Evolutionary conservation across 2,888 invertebrate genomes (phyloP).

Genomic region (Anthrax anthrax): DNA sequence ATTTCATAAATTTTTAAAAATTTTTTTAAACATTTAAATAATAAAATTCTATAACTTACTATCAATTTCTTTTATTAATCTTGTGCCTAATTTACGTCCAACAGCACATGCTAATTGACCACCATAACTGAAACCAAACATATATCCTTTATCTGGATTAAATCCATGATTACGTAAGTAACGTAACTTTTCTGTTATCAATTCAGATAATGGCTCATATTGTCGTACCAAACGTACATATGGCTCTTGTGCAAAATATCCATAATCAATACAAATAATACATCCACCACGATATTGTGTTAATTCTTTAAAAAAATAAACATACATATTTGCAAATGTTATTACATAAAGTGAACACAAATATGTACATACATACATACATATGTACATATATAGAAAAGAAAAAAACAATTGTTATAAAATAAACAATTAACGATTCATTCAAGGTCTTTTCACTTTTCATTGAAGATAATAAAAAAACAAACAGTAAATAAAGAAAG

Average conservation of each 20-base stretch:
- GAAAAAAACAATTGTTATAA: too few species aligned
- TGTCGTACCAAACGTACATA: constrained; percentile 24
- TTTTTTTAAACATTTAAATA: background rate
- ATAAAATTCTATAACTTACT: constrained; percentile 17
- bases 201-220: constrained; percentile 20
- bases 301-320: constrained; percentile 17
- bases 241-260: constrained; percentile 21
- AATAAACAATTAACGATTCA: too few species aligned
- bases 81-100: constrained; percentile 20
- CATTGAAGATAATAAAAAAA: too few species aligned
- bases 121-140: constrained; percentile 33
- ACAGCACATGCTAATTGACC: constrained; percentile 28
- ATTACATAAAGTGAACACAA: too few species aligned
- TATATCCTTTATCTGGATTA: constrained; percentile 19
- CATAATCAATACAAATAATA: constrained; percentile 29
- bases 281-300: constrained; percentile 27
- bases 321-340: background rate
- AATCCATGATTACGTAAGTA: constrained; percentile 22
- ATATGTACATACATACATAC: too few species aligned
- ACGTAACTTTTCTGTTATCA: constrained; percentile 19
- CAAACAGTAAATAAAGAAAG: too few species aligned
- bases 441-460: too few species aligned
- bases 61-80: constrained; percentile 24
- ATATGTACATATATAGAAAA: too few species aligned
- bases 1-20: background rate